phyloP scores from a whole-genome alignment of 1,140 invertebrate genomes.

The Zaprionus gabonicus region DNA sequence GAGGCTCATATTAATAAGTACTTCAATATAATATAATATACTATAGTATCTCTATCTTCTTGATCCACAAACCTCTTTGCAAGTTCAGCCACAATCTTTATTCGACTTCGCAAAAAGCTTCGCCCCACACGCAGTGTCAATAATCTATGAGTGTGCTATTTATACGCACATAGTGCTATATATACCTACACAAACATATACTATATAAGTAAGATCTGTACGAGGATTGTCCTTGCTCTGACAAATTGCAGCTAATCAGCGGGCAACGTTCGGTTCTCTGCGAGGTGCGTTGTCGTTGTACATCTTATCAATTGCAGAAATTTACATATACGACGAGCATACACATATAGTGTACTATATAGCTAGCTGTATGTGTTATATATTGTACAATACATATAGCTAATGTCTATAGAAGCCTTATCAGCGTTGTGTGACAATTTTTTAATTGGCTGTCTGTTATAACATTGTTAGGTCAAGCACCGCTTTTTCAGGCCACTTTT shows the following conservation, averaged over 20 bases:
- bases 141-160: slow-evolving; percentile 8
- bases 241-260: slow-evolving; percentile 75
- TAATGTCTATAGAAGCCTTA: slow-evolving; percentile 17
- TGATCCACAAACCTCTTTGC: background rate
- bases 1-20: too few relatives aligned
- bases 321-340: slow-evolving; percentile 48
- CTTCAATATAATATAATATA: too few relatives aligned
- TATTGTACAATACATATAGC: background rate
- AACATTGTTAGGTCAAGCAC: slow-evolving; percentile 78
- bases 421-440: slow-evolving; percentile 57
- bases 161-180: slow-evolving; percentile 27
- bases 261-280: slow-evolving; percentile 39
- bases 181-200: slow-evolving; percentile 9
- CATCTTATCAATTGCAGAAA: slow-evolving; percentile 77
- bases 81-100: background rate
- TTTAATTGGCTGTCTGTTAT: slow-evolving; percentile 60
- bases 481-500: slow-evolving; percentile 46
- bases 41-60: background rate
- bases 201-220: slow-evolving; percentile 19
- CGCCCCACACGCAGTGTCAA: slow-evolving; percentile 1
- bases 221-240: slow-evolving; percentile 69
- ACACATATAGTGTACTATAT: slow-evolving; percentile 7
- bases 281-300: slow-evolving; percentile 45
- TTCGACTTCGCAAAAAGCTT: background rate
- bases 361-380: background rate